Evolutionary conservation across 2,797 vertebrate species (phyloP).

Genomic region (Holocentrus rufus): DNA sequence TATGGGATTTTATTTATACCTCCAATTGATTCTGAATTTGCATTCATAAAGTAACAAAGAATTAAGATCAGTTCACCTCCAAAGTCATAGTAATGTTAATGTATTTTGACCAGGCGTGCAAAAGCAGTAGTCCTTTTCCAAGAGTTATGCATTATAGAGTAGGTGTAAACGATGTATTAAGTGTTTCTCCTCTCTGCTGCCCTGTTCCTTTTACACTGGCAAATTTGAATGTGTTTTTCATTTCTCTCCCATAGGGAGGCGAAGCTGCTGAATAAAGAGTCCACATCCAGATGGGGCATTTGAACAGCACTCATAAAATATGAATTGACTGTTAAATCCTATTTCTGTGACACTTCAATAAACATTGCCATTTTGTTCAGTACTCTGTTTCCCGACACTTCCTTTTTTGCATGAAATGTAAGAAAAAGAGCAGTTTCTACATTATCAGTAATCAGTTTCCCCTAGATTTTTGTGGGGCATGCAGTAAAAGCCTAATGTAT

Average conservation of each 20-base stretch:
- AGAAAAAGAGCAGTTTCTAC: neutral
- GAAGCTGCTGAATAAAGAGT: constrained; percentile 27
- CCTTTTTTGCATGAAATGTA: neutral
- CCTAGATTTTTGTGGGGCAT: too few species aligned
- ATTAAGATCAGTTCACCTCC: too few species aligned
- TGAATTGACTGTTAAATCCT: constrained; percentile 22
- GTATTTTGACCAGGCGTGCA: neutral
- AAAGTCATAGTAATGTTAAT: neutral
- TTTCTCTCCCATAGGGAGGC: constrained; percentile 16
- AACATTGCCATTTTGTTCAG: constrained; percentile 46
- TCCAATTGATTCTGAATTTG: neutral
- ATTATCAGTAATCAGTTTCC: too few species aligned
- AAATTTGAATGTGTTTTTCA: constrained; percentile 21
- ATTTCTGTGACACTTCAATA: constrained; percentile 12
- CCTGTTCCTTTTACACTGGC: neutral
- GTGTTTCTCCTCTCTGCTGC: neutral
- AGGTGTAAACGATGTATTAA: constrained; percentile 4
- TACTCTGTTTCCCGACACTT: constrained; percentile 20
- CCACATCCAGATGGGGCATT: constrained; percentile 39
- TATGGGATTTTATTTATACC: neutral
- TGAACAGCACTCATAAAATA: constrained; percentile 44
- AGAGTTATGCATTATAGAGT: neutral
- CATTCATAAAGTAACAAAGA: too few species aligned
- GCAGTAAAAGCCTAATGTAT: too few species aligned
- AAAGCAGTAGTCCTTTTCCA: neutral